These are phyloP conservation scores for Molanna angustata DNA, from an alignment of 2,888 invertebrate genomes.

Conservation along the genomic window DNA sequence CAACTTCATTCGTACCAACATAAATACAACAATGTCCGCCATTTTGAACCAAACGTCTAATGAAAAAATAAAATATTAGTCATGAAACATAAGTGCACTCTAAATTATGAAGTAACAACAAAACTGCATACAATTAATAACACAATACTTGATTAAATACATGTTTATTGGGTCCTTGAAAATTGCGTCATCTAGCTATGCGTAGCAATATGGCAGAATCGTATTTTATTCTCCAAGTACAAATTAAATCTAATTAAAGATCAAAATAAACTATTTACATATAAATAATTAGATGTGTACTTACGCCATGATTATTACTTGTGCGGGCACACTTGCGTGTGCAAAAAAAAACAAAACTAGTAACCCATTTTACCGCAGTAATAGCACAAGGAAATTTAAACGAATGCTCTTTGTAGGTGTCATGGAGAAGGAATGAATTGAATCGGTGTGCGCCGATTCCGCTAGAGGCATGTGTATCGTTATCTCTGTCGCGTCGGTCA, in stretches of 20 bases:
- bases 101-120: too few species aligned
- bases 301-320: conserved; percentile 66
- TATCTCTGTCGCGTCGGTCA: too few species aligned
- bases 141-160: too few species aligned
- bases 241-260: not conserved
- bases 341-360: conserved; percentile 65
- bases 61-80: too few species aligned
- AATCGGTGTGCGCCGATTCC: too few species aligned
- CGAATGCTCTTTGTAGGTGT: conserved; percentile 18
- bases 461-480: too few species aligned
- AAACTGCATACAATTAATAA: too few species aligned
- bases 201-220: conserved; percentile 23
- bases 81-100: too few species aligned
- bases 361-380: conserved; percentile 68
- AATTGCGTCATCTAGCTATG: conserved; percentile 30
- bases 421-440: conserved; percentile 26
- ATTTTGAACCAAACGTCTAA: conserved; percentile 23
- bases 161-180: too few species aligned
- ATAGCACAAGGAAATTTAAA: conserved; percentile 51
- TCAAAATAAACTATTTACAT: not conserved
- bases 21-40: conserved; percentile 1
- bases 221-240: too few species aligned
- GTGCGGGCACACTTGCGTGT: conserved; percentile 71
- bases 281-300: conserved; percentile 43
- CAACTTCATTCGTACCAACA: conserved; percentile 3